A percentile compares a stretch with the other conserved stretches of the same genome.
These are phyloP conservation scores for Erythrolamprus reginae DNA, from an alignment of 2,113 vertebrate species.

Conservation along the genomic window DNA sequence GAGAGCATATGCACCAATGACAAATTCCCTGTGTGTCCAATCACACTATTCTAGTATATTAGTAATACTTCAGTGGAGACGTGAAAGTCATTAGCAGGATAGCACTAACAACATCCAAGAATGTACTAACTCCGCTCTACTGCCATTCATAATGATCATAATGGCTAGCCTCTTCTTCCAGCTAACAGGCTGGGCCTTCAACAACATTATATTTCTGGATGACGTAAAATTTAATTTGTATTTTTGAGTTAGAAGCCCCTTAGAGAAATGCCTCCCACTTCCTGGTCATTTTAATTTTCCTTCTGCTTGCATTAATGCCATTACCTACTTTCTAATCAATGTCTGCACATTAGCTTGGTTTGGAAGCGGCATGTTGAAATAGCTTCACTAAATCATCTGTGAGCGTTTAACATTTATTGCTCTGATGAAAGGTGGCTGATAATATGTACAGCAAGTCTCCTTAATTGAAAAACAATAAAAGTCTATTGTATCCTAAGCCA, in stretches of 20 bases:
- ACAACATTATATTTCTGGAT: not conserved
- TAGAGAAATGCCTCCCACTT: not conserved
- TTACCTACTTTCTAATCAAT: conserved; percentile 3
- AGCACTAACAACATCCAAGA: not conserved
- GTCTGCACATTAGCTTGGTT: not conserved
- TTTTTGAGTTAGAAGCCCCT: not conserved
- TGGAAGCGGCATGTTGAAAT: not conserved
- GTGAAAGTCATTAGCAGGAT: not conserved
- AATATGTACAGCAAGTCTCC: not conserved
- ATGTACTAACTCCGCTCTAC: not conserved
- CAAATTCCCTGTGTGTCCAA: too few relatives aligned
- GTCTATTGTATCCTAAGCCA: not conserved
- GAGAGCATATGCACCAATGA: too few relatives aligned
- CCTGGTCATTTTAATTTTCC: not conserved
- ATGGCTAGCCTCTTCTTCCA: not conserved
- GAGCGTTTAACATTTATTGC: not conserved
- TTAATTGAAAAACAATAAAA: not conserved
- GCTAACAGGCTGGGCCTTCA: not conserved
- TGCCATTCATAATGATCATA: not conserved
- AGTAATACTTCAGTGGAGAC: not conserved
- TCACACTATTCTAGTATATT: too few relatives aligned
- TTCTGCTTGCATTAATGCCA: not conserved
- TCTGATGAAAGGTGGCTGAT: not conserved
- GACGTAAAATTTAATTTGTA: not conserved
- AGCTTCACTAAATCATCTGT: conserved; percentile 2